Conservation (phyloP, 2,888 invertebrate genomes). For the Ectobius pallidus region DNA sequence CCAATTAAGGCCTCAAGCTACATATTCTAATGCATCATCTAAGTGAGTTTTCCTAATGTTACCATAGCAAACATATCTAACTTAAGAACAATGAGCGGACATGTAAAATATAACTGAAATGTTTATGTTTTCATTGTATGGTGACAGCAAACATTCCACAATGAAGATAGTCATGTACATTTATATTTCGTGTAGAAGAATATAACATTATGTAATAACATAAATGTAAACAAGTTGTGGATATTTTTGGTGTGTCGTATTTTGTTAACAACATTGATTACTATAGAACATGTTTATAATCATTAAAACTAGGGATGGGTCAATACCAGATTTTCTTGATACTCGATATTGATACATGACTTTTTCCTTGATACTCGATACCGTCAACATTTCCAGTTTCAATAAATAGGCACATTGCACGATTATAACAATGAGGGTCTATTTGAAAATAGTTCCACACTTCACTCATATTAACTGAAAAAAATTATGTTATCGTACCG, state of each 20-base stretch:
- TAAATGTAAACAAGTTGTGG: neutral
- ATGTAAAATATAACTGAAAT: neutral
- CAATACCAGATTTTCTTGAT: too few relatives aligned
- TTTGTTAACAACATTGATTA: conserved; percentile 1
- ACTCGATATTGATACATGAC: too few relatives aligned
- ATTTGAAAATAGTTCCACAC: too few relatives aligned
- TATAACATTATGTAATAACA: neutral
- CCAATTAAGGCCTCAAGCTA: neutral
- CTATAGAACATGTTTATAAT: too few relatives aligned
- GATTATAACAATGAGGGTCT: too few relatives aligned
- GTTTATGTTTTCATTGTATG: neutral
- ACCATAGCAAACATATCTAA: neutral
- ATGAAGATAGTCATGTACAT: neutral
- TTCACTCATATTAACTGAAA: too few relatives aligned
- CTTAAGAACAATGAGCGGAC: neutral
- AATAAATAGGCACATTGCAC: too few relatives aligned
- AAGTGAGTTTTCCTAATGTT: neutral
- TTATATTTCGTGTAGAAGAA: neutral
- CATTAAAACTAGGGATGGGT: too few relatives aligned
- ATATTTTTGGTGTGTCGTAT: neutral
- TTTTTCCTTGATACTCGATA: too few relatives aligned
- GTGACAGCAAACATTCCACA: neutral
- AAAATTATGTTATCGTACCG: too few relatives aligned
- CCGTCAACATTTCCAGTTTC: too few relatives aligned
- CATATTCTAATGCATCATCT: too few relatives aligned